A percentile compares a stretch with the other conserved stretches of the same genome.
Conservation (phyloP, 2,113 vertebrate genomes). For the Vombatus ursinus region DNA sequence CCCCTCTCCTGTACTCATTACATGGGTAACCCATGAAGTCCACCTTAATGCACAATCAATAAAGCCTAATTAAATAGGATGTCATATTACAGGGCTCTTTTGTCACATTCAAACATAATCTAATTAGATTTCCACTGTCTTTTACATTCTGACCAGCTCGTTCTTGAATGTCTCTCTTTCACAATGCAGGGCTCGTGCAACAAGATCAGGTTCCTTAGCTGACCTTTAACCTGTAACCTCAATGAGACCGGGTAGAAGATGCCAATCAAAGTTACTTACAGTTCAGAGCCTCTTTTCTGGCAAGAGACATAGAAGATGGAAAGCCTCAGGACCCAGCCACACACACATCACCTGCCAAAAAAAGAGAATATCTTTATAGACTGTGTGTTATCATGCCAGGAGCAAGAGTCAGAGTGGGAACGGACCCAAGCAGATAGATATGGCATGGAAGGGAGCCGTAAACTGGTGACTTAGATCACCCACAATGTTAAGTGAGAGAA, state of each 20-base stretch:
- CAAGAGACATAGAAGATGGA: slow-evolving; percentile 60
- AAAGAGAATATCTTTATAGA: slow-evolving; percentile 58
- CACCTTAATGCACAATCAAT: slow-evolving; percentile 53
- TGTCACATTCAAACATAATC: slow-evolving; percentile 59
- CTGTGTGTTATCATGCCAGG: not conserved
- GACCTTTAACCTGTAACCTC: slow-evolving; percentile 60
- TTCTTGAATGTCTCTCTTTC: not conserved
- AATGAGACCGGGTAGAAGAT: slow-evolving; percentile 34
- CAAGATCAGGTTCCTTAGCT: slow-evolving; percentile 50
- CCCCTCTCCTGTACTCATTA: slow-evolving; percentile 9
- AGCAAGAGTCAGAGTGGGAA: not conserved
- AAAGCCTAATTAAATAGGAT: slow-evolving; percentile 63
- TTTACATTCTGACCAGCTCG: slow-evolving; percentile 44
- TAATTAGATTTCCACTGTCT: slow-evolving; percentile 52
- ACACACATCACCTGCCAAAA: slow-evolving; percentile 68
- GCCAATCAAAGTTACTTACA: slow-evolving; percentile 71
- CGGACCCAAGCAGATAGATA: not conserved
- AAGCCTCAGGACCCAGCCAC: slow-evolving; percentile 59
- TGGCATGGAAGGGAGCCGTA: not conserved
- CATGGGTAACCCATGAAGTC: slow-evolving; percentile 18
- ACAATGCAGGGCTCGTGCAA: not conserved
- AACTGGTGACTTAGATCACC: not conserved
- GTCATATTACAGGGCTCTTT: slow-evolving; percentile 43
- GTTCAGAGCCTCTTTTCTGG: slow-evolving; percentile 56
- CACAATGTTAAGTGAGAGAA: not conserved